These are phyloP conservation scores for Lates japonicus DNA, from an alignment of 2,797 vertebrate species.

Conservation along the genomic window DNA sequence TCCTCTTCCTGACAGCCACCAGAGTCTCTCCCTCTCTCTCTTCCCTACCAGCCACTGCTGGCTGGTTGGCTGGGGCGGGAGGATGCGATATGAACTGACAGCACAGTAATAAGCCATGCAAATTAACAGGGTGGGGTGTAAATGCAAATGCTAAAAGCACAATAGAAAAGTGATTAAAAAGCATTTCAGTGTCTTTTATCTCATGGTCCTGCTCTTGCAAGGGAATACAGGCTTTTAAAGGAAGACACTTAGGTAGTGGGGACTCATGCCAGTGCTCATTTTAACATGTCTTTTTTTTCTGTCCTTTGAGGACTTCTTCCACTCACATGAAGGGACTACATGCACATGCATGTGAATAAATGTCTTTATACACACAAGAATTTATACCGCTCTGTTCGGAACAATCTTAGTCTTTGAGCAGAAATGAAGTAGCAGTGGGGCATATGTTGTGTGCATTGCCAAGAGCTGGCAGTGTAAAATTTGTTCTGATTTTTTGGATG, in stretches of 20 bases:
- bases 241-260: slow-evolving; percentile 50
- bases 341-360: not conserved
- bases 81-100: slow-evolving; percentile 82
- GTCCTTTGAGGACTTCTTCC: not conserved
- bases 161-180: slow-evolving; percentile 84
- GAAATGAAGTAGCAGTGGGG: slow-evolving; percentile 29
- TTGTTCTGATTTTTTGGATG: slow-evolving; percentile 39
- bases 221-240: slow-evolving; percentile 70
- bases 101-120: slow-evolving; percentile 82
- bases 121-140: slow-evolving; percentile 79
- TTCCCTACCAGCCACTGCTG: slow-evolving; percentile 24
- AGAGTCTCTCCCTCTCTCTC: slow-evolving; percentile 42
- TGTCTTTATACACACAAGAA: slow-evolving; percentile 2
- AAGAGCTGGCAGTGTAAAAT: slow-evolving; percentile 45
- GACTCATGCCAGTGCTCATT: slow-evolving; percentile 58
- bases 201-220: slow-evolving; percentile 51
- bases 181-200: slow-evolving; percentile 76
- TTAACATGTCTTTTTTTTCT: slow-evolving; percentile 45
- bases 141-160: slow-evolving; percentile 82
- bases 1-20: slow-evolving; percentile 77
- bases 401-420: slow-evolving; percentile 5
- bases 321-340: slow-evolving; percentile 5
- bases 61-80: slow-evolving; percentile 49
- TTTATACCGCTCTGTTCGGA: slow-evolving; percentile 22
- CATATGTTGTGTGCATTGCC: slow-evolving; percentile 31